Evolutionary conservation across 2,888 invertebrate genomes (phyloP).

Genomic region (Acanthococcus lagerstroemiae): DNA sequence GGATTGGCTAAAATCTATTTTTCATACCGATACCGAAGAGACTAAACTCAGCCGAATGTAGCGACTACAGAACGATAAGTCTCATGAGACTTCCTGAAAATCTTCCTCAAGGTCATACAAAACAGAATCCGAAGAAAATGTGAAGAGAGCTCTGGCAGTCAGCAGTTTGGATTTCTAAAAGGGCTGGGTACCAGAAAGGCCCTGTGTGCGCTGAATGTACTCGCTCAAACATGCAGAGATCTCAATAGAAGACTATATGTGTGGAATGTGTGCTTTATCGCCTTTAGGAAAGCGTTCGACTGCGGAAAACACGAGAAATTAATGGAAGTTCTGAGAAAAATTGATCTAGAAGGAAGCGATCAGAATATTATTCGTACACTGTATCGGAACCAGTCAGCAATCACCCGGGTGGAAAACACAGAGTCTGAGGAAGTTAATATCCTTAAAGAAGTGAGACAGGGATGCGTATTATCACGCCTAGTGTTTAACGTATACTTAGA

Average conservation of each 20-base stretch:
- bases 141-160: background rate
- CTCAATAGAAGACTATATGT: background rate
- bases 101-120: background rate
- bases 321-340: conserved; percentile 32
- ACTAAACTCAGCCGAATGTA: too few relatives aligned
- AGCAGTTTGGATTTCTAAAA: background rate
- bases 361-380: conserved; percentile 28
- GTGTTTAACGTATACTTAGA: background rate
- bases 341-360: conserved; percentile 20
- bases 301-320: conserved; percentile 32
- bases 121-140: background rate
- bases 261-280: background rate
- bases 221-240: background rate
- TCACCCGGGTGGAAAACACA: conserved; percentile 1
- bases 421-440: conserved; percentile 22
- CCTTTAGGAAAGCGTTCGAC: conserved; percentile 28
- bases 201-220: background rate
- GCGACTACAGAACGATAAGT: too few relatives aligned
- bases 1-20: too few relatives aligned
- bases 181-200: background rate
- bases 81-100: background rate
- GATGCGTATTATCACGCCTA: conserved; percentile 2
- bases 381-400: conserved; percentile 27
- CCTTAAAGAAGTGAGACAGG: conserved; percentile 21
- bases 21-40: too few relatives aligned